Percentiles rank a stretch among this genome's conserved stretches.
These are phyloP conservation scores for Aspidiotus rigidus DNA, from an alignment of 2,888 invertebrate genomes.

Conservation along the genomic window DNA sequence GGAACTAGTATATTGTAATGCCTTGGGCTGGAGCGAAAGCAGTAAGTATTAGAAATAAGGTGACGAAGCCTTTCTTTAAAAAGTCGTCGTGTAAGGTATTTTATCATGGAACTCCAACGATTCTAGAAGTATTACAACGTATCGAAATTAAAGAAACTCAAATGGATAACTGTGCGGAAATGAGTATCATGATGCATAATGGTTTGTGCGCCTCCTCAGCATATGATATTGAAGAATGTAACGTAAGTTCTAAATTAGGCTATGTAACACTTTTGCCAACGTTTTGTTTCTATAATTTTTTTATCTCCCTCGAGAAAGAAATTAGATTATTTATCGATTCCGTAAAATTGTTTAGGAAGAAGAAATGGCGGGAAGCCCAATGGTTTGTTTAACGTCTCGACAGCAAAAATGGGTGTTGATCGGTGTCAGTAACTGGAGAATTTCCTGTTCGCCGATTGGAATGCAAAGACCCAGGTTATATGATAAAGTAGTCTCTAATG, in stretches of 20 bases:
- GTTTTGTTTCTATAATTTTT: neutral
- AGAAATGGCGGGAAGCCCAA: slow-evolving; percentile 77
- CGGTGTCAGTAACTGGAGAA: slow-evolving; percentile 76
- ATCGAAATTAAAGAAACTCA: slow-evolving; percentile 65
- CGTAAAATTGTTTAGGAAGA: slow-evolving; percentile 55
- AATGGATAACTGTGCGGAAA: slow-evolving; percentile 75
- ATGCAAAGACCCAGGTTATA: slow-evolving; percentile 71
- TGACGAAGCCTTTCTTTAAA: neutral
- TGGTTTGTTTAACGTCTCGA: slow-evolving; percentile 66
- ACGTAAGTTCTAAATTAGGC: slow-evolving; percentile 51
- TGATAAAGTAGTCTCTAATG: slow-evolving; percentile 69
- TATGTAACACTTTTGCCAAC: neutral
- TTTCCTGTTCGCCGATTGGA: slow-evolving; percentile 65
- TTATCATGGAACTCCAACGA: neutral
- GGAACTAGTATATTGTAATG: slow-evolving; percentile 57
- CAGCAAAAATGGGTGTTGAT: slow-evolving; percentile 66
- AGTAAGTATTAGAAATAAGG: slow-evolving; percentile 44
- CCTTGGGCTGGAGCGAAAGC: slow-evolving; percentile 76
- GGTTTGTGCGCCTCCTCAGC: slow-evolving; percentile 73
- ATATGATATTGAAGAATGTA: slow-evolving; percentile 70
- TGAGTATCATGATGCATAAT: slow-evolving; percentile 73
- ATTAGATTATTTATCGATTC: slow-evolving; percentile 31
- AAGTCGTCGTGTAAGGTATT: neutral
- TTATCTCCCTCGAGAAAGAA: neutral
- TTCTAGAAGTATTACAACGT: slow-evolving; percentile 64